Base-by-base conservation (phyloP, 2,888 invertebrate genomes). In the Brachyptera putata region DNA sequence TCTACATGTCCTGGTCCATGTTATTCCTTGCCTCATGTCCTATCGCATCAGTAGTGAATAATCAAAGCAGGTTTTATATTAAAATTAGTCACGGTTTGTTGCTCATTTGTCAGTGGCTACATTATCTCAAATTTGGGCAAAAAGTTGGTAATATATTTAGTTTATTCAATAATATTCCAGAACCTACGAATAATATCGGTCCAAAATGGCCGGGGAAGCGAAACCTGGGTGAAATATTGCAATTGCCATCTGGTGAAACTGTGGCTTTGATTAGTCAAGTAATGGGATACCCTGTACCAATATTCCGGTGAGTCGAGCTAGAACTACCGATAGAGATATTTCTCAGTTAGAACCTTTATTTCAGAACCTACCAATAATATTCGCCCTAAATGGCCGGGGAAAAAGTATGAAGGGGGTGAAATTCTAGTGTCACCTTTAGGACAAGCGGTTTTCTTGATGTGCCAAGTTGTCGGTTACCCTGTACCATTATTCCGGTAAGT, bases 361-460 rank as follows among this genome's bases (percentile, higher is more conserved):
- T 53, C 82, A 86, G 85, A 85, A 77, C 84, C 84, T 57, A 84
- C 84, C 57, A 84, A 80, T 77, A 84, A 85, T 74, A 81, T 84
- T 69, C 79, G 83, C 62, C 84, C 85, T 66, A 77, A 77, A 66
- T 71, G 75, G 18, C 69, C 77, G 37, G 78, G 78, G 61, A 77
- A 77, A 70, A 78, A 76, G 68, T 73, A 76, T 67, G 76, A 77
- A 62, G 77, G 76, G 68, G 77, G 77, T 62, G 75, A 82, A 69
- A 74, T 82, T 43, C 41, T 64, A 39, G 49, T 57, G 36, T 57
- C 62, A 25, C 58, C 55, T 26, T 24, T 58, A 21, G 76, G 57
- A 9, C 41, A 53, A 22, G 71, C 75, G 11, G 75, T 77, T 63
- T 77, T 75, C 70, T 70, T 81, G 59, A 76, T 78, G 67, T 81